A percentile compares a stretch with the other conserved stretches of the same genome.
Conservation (phyloP, 2,888 invertebrate species). For the Drosophila robusta region DNA sequence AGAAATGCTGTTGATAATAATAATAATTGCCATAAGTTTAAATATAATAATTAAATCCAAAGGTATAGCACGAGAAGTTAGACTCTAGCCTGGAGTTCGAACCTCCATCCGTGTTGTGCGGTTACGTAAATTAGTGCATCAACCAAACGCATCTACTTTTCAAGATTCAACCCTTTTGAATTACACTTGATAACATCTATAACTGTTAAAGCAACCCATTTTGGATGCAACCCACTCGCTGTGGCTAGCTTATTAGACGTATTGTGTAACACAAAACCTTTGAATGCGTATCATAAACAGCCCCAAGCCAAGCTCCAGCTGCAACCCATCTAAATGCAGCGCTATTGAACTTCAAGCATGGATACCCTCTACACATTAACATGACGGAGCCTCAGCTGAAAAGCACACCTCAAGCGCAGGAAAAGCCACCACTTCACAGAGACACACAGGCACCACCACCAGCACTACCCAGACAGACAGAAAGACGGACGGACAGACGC, state of each 20-base stretch:
- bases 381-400: conserved; percentile 19
- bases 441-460: conserved; percentile 14
- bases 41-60: too few relatives aligned
- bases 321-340: conserved; percentile 25
- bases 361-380: conserved; percentile 14
- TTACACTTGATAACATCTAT: too few relatives aligned
- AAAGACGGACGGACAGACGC: conserved; percentile 7
- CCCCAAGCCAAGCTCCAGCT: conserved; percentile 6
- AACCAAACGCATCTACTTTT: too few relatives aligned
- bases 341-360: conserved; percentile 53
- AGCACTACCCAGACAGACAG: conserved; percentile 1
- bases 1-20: too few relatives aligned
- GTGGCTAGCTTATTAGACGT: conserved; percentile 13
- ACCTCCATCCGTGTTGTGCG: too few relatives aligned
- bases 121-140: too few relatives aligned
- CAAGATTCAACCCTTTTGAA: too few relatives aligned
- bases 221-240: too few relatives aligned
- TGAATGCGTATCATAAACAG: conserved; percentile 52
- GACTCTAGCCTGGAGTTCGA: too few relatives aligned
- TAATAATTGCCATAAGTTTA: too few relatives aligned
- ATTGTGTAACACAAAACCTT: conserved; percentile 23
- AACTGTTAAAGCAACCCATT: conserved; percentile 6
- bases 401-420: conserved; percentile 68
- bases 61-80: too few relatives aligned
- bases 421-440: conserved; percentile 59